Evolutionary conservation across 2,888 invertebrate species (phyloP).

Genomic region (Psylliodes chrysocephalus): DNA sequence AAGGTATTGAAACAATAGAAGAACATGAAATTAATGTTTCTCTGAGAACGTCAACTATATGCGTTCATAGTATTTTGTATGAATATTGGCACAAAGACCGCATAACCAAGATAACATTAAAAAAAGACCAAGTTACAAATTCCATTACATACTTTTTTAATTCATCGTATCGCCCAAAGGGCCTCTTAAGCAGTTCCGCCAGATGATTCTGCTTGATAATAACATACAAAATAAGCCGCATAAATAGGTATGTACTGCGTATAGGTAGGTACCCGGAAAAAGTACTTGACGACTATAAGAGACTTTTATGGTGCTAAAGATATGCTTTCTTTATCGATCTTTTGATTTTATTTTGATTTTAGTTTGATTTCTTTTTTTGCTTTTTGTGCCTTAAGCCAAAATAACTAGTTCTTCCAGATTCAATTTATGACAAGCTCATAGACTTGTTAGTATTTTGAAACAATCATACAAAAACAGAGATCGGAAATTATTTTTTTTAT

Average conservation of each 20-base stretch:
- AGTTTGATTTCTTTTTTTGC: too few species aligned
- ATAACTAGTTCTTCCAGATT: too few species aligned
- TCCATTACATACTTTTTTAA: neutral
- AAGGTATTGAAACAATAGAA: too few species aligned
- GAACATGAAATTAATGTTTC: too few species aligned
- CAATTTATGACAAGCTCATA: too few species aligned
- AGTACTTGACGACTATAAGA: neutral
- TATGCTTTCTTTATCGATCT: neutral
- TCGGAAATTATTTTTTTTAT: too few species aligned
- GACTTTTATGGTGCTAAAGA: neutral
- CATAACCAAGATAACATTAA: neutral
- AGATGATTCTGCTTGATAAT: conserved; percentile 15
- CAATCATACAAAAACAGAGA: too few species aligned
- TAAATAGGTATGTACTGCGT: neutral
- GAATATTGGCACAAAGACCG: too few species aligned
- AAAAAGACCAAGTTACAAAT: neutral
- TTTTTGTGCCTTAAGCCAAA: too few species aligned
- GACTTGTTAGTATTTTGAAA: too few species aligned
- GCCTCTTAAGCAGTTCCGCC: conserved; percentile 12
- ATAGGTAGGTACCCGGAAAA: conserved; percentile 12
- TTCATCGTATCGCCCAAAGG: neutral
- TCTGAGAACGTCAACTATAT: too few species aligned
- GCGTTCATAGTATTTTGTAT: too few species aligned
- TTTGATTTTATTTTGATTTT: neutral
- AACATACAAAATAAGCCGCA: conserved; percentile 11